phyloP scores from a whole-genome alignment of 1,140 invertebrate genomes.

The Hetaerina americana region DNA sequence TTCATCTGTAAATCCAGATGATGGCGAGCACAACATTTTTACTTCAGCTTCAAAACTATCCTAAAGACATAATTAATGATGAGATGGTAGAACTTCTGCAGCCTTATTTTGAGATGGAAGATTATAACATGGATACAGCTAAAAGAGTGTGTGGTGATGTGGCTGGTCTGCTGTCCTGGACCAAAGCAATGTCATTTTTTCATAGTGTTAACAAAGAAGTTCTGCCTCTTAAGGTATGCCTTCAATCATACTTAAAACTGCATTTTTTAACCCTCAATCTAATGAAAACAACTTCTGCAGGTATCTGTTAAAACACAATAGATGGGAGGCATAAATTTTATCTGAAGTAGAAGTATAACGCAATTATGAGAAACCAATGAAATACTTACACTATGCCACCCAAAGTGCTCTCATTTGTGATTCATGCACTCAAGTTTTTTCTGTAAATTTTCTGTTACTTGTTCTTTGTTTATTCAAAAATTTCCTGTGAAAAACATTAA shows the following conservation, averaged over 20 bases:
- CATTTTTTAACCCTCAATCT: no score
- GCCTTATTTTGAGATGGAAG: slow-evolving; percentile 87
- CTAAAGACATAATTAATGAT: slow-evolving; percentile 93
- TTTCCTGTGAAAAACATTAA: no score
- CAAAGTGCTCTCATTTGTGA: no score
- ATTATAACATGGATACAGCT: slow-evolving; percentile 94
- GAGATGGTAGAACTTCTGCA: slow-evolving; percentile 88
- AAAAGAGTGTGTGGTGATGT: slow-evolving; percentile 92
- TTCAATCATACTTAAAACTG: not conserved
- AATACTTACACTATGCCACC: no score
- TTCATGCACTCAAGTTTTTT: no score
- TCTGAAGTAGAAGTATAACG: no score
- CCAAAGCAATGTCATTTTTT: slow-evolving; percentile 93
- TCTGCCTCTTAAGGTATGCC: slow-evolving; percentile 65
- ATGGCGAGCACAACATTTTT: slow-evolving; percentile 95
- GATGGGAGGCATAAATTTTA: no score
- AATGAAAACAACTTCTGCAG: no score
- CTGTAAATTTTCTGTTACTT: no score
- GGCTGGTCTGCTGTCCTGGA: slow-evolving; percentile 91
- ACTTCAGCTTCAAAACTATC: slow-evolving; percentile 83
- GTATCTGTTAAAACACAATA: no score
- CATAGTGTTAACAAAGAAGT: slow-evolving; percentile 95
- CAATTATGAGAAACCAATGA: no score
- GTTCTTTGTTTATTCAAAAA: no score
- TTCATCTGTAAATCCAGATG: slow-evolving; percentile 59